Base-by-base conservation (phyloP, 1,140 invertebrate species). In the Camponotus floridanus region DNA sequence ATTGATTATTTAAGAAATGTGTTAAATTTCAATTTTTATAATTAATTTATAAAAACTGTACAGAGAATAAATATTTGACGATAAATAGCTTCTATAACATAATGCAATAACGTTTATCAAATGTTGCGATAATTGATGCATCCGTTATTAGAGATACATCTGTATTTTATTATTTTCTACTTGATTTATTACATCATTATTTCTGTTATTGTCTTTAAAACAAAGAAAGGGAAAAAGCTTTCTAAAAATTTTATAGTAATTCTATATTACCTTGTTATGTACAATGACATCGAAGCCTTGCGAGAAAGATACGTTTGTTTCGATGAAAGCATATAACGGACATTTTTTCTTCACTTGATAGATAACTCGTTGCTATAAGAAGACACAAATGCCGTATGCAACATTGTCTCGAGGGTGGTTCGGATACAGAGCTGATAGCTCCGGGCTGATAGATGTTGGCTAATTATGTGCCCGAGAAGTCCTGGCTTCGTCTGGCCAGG, bases 381-480 rank as follows among this genome's bases (percentile, higher is more conserved):
- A 62, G 83, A 76, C 73, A 88, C 87, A 90, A 90, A 65, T 76
- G 51, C 71, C 78, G 65, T 76, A 64, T 76, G 80, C 78, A 85
- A 88, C 80, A 89, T 89, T 89, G 86, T 87, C 85, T 90, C 81
- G 89, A 91, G 92, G 91, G 91, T 93, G 92, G 92, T 88, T 93
- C 88, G 92, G 91, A 93, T 93, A 92, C 92, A 88, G 91, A 92
- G 90, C 91, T 91, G 94, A 94, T 95, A 94, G 94, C 94, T 95
- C 89, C 92, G 88, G 95, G 95, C 95, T 95, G 94, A 95, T 95
- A 95, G 94, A 95, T 95, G 94, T 94, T 93, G 93, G 94, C 94
- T 95, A 95, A 95, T 95, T 95, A 95, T 93, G 94, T 94, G 92
- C 91, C 93, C 94, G 94, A 93, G 94, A 91, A 94, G 91, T 91